A percentile compares a stretch with the other conserved stretches of the same genome.
Conservation (phyloP, 2,113 vertebrate species). For the Pseudolaguvia tuberculata region DNA sequence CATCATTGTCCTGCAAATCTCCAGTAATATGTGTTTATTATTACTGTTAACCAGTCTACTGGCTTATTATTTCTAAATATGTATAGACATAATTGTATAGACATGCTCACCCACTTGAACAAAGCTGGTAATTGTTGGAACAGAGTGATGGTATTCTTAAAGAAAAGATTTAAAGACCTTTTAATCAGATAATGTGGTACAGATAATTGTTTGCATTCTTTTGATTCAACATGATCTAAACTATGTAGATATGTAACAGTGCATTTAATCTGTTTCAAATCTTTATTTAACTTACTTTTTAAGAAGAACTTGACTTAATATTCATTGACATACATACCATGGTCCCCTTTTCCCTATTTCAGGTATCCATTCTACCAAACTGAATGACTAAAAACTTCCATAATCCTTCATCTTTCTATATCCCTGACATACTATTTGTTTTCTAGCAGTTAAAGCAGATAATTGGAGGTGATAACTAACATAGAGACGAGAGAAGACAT, state of each 20-base stretch:
- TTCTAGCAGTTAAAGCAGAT: conserved; percentile 3
- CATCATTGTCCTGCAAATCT: background rate
- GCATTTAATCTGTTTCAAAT: background rate
- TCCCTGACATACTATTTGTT: too few species aligned
- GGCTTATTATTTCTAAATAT: background rate
- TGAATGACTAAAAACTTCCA: too few species aligned
- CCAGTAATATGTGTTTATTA: too few species aligned
- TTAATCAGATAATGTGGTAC: background rate
- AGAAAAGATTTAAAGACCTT: background rate
- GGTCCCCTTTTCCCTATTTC: too few species aligned
- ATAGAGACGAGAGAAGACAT: too few species aligned
- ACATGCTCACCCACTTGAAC: background rate
- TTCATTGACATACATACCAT: too few species aligned
- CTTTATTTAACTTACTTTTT: background rate
- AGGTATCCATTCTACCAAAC: too few species aligned
- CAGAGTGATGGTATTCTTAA: background rate
- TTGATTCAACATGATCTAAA: background rate
- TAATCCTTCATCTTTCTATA: too few species aligned
- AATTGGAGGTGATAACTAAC: background rate
- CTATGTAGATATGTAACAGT: background rate
- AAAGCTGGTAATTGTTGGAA: background rate
- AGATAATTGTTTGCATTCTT: background rate
- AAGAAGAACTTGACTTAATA: background rate
- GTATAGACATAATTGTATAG: background rate
- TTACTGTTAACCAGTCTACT: too few species aligned